Conservation (phyloP, 2,113 vertebrate species). For the Petrocephalus microphthalmus region DNA sequence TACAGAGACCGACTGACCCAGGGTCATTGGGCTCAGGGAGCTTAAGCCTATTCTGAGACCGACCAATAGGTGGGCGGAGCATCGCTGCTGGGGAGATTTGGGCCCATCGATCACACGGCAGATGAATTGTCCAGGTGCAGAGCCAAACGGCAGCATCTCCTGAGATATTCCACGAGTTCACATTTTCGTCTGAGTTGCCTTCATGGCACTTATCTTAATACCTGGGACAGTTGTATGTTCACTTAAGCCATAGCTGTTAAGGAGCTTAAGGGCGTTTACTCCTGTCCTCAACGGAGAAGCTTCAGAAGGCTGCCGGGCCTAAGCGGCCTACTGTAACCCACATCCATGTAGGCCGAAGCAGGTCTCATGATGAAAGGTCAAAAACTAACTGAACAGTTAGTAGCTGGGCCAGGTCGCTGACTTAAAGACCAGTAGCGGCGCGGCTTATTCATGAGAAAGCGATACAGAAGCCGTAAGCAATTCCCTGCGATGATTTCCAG, state of each 20-base stretch:
- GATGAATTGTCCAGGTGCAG: background rate
- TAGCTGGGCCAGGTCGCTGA: background rate
- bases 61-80: background rate
- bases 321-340: background rate
- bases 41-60: background rate
- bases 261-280: background rate
- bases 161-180: background rate
- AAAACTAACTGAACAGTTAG: background rate
- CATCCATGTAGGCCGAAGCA: background rate
- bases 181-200: background rate
- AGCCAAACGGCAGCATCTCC: conserved; percentile 3
- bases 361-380: background rate
- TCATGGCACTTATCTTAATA: too few species aligned
- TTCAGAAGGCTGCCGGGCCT: background rate
- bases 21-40: background rate
- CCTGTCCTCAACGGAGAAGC: too few species aligned
- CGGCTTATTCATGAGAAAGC: background rate
- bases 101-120: background rate
- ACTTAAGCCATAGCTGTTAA: background rate
- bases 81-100: background rate
- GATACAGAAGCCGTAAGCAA: background rate
- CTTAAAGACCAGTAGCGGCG: background rate
- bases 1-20: background rate
- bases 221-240: background rate
- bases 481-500: conserved; percentile 16